A percentile compares a stretch with the other conserved stretches of the same genome.
Conservation (phyloP, 2,888 invertebrate genomes). For the Stramonita haemastoma region DNA sequence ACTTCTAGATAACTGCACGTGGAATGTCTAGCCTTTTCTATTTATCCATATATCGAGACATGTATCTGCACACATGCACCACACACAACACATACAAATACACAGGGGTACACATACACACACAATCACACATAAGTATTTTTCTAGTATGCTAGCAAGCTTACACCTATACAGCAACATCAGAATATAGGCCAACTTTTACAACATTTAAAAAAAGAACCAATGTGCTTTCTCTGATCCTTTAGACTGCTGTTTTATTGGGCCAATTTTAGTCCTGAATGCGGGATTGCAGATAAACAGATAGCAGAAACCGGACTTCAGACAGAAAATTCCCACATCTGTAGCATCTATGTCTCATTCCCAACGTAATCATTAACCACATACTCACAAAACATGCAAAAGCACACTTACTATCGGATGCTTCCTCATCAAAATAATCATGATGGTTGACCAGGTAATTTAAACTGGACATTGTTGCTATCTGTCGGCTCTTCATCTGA, state of each 20-base stretch:
- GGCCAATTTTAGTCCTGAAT: neutral
- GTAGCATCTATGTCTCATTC: neutral
- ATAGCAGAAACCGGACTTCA: neutral
- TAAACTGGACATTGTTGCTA: conserved; percentile 43
- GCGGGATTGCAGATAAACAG: neutral
- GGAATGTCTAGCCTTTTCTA: neutral
- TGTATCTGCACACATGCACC: neutral
- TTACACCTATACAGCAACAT: neutral
- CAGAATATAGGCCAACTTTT: neutral
- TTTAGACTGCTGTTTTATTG: no score
- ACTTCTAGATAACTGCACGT: neutral
- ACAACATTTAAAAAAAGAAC: neutral
- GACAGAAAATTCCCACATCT: neutral
- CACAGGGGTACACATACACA: neutral
- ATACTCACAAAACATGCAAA: neutral
- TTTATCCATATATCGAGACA: neutral
- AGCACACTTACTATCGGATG: neutral
- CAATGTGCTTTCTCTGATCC: neutral
- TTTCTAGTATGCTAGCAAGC: neutral
- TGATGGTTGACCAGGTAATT: conserved; percentile 38
- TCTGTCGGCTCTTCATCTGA: conserved; percentile 32
- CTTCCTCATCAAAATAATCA: neutral
- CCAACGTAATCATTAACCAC: neutral
- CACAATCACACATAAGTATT: neutral
- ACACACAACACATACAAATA: neutral